phyloP scores from a whole-genome alignment of 64 coral and sea anemone genomes.

The Exaiptasia diaphana region DNA sequence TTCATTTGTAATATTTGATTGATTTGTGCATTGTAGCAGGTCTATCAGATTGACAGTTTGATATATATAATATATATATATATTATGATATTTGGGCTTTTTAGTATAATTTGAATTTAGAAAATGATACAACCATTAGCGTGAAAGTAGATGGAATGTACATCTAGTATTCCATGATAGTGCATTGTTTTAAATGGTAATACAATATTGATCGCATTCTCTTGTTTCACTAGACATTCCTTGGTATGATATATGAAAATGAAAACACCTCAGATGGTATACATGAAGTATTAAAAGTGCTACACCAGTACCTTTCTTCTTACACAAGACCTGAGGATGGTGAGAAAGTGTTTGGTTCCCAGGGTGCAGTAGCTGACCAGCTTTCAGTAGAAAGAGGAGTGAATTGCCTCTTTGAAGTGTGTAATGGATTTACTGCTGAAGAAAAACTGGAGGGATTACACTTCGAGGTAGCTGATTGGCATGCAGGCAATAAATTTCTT shows the following conservation, averaged over 20 bases:
- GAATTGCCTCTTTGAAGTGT: conserved; percentile 23
- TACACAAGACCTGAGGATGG: conserved; percentile 8
- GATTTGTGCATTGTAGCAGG: no score
- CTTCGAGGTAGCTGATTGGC: conserved; percentile 39
- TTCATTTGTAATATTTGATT: no score
- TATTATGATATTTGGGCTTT: no score
- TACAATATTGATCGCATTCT: neutral
- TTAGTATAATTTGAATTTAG: no score
- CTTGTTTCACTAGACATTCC: neutral
- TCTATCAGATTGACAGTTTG: no score
- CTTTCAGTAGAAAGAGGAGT: conserved; percentile 35
- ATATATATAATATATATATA: no score
- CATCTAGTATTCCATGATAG: no score
- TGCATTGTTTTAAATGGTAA: neutral
- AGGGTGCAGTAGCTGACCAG: conserved; percentile 45
- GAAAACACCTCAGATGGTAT: conserved; percentile 43
- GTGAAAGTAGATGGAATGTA: no score
- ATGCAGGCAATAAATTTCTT: conserved; percentile 32
- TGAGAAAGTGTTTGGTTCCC: conserved; percentile 32
- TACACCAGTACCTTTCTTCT: conserved; percentile 33
- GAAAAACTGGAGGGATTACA: conserved; percentile 20
- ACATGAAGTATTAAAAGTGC: conserved; percentile 27
- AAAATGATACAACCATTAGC: no score
- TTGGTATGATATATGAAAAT: conserved; percentile 45
- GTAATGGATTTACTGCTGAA: conserved; percentile 37